Base-by-base conservation (phyloP, 2,888 invertebrate species). In the Tineola bisselliella region DNA sequence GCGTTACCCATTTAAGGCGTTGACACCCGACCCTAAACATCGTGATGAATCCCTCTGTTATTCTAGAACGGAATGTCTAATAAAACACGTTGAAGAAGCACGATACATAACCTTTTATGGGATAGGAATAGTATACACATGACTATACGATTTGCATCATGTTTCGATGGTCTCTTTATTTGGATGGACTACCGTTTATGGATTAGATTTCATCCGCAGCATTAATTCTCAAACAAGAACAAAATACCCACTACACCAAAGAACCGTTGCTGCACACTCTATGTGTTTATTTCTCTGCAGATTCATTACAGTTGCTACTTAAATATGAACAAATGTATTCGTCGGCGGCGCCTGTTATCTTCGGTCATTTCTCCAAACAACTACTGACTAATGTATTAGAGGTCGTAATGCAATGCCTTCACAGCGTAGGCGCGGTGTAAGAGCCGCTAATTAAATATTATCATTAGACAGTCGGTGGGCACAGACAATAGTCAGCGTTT, bases 361-460 rank as follows among this genome's bases (percentile, higher is more conserved):
- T 77, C 76, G 73, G 68, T 73, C 70, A 68, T 69, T 67, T 71
- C 75, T 70, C 71, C 72, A 71, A 70, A 68, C 71, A 71, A 70
- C 68, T 73, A 68, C 68, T 54, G n/a, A 48, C 48, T 48, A 48
- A 15, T 25, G 54, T 17, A 15, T 15, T 13, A 48, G 3, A 48
- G 48, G 48, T 56, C 12, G 56, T 69, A 69, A 67, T 66, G 66
- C 71, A 52, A 19, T 58, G 72, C 70, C 68, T 66, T 64, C 70
- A 70, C 68, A 66, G 75, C 70, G 73, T 72, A 82, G 84, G 84
- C 82, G 84, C 77, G 79, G 84, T 81, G 79, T 72, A 76, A 73
- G 66, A 71, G 76, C 74, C 78, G 77, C 83, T 86, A 83, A 86
- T 86, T 84, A 86, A 84, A 86, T 84, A 84, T 84, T 84, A 84